Evolutionary conservation across 2,888 invertebrate genomes (phyloP).

Genomic region (Leptarthrus brevirostris): DNA sequence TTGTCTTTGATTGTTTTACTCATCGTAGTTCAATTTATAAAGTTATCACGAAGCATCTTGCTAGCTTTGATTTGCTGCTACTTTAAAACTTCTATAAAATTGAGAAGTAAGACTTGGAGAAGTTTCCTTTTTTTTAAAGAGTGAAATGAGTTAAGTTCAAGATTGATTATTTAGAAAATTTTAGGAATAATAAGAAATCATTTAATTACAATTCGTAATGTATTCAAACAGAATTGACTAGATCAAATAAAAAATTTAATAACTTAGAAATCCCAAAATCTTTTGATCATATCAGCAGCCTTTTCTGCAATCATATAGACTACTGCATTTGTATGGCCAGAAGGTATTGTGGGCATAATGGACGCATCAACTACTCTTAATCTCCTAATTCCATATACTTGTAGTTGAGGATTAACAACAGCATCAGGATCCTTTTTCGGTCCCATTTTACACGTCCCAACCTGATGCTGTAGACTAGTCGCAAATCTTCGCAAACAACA

Average conservation of each 20-base stretch:
- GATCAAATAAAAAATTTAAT: neutral
- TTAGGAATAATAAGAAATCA: too few relatives aligned
- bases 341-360: conserved; percentile 71
- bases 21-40: too few relatives aligned
- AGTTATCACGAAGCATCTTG: too few relatives aligned
- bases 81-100: too few relatives aligned
- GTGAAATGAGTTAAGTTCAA: too few relatives aligned
- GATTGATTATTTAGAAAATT: too few relatives aligned
- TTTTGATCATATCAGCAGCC: conserved; percentile 71
- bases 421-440: conserved; percentile 70
- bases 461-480: conserved; percentile 78
- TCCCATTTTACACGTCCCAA: conserved; percentile 78
- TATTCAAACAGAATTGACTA: conserved; percentile 21
- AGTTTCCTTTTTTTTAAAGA: too few relatives aligned
- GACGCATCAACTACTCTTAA: conserved; percentile 72
- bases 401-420: conserved; percentile 74
- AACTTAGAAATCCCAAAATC: conserved; percentile 63
- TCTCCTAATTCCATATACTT: conserved; percentile 69
- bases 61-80: too few relatives aligned
- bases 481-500: conserved; percentile 79
- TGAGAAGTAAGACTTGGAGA: too few relatives aligned
- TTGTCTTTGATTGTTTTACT: too few relatives aligned
- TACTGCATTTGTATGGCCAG: conserved; percentile 71
- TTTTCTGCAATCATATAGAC: conserved; percentile 74
- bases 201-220: too few relatives aligned